Base-by-base conservation (phyloP, 2,113 vertebrate genomes). In the western clawed frog (Xenopus tropicalis) region DNA sequence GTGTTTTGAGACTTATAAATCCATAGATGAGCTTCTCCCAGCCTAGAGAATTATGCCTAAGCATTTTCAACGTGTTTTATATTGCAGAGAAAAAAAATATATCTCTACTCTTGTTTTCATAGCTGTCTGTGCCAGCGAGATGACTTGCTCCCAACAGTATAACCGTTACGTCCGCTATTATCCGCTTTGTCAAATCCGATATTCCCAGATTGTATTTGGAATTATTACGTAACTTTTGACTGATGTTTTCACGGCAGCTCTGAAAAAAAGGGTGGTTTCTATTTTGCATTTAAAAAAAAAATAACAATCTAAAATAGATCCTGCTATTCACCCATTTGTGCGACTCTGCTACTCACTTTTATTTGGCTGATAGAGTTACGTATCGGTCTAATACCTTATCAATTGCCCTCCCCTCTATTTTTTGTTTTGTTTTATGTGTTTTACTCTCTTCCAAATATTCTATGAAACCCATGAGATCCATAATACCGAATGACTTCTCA, bases 241-340 rank as follows among this genome's bases (percentile, higher is more conserved):
- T 54, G 57, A 59, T 24, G 12, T 22, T 48, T 11, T 68, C 82
- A 86, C 87, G 83, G 83, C 89, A 89, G 72, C 69, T 88, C 83
- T 54, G 12, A 85, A 76, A 76, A n/a, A 78, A 86, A 86, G 85
- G 82, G 61, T 85, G 83, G 87, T 86, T 81, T 85, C 79, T 84
- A 77, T 89, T 90, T 76, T 76, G 74, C 83, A 77, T 70, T 84
- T 72, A 79, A 89, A 37, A 3, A 37, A 37, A 37, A 37, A 37
- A 37, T n/a, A n/a, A n/a, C n/a, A 71, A 71, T 72, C 69, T 48
- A 84, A 91, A 95, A 93, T 94, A 96, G 94, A 97, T 96, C 94
- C 94, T 98, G 93, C 95, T 97, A 93, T 97, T 96, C 93, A 91
- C 91, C 90, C 85, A 80, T 90, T 85, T 85, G 80, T 81, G 67